Evolutionary conservation across 30 jellyfish, hydroid and myxozoan species (phyloP), one percentile per base, ranked within the genome.

Genomic region (Turritopsis dohrnii): DNA sequence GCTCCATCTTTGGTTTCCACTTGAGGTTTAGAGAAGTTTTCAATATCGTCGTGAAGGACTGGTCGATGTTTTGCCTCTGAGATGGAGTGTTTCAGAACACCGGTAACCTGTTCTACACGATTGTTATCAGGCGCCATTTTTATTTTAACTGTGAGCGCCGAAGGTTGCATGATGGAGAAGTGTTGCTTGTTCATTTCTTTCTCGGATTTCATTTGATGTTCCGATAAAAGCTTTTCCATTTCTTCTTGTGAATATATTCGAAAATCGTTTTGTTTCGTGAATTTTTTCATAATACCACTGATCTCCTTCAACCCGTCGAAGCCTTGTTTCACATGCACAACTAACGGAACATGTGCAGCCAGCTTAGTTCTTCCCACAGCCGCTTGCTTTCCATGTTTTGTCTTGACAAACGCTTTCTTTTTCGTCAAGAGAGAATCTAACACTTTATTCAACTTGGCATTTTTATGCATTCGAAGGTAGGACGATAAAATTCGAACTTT

Each of bases 401-500:
- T 69, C 30, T 69, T 69, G 0, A 23, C 77, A 1, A 9, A 16
- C 17, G 9, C 19, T 69, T 27, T 69, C 22, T 69, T 69, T 19
- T 69, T 23, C 4, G 17, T 69, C 31, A 69, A 9, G 0, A 69
- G 28, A 0, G 28, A 16, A 69, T 69, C 77, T 69, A 69, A 1
- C 28, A 69, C 77, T 69, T 69, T 69, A 19, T 69, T 69, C 19
- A 69, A 27, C 22, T 69, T 69, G 16, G 77, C 77, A 23, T 69
- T 69, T 27, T 27, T 27, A 69, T 69, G 77, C 22, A 21, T 7
- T n/a, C 77, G 77, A n/a, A 69, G 8, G 19, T 69, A 69, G 0
- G 77, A 69, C 9, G 77, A 69, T 69, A 69, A 27, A 7, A 69
- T 69, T 69, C 77, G 28, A 23, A 69, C 30, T 69, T 69, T 69